Percentiles rank a stretch among this genome's conserved stretches.
These are phyloP conservation scores for Epinephelus lanceolatus DNA, from an alignment of 2,113 vertebrate genomes.

Conservation along the genomic window DNA sequence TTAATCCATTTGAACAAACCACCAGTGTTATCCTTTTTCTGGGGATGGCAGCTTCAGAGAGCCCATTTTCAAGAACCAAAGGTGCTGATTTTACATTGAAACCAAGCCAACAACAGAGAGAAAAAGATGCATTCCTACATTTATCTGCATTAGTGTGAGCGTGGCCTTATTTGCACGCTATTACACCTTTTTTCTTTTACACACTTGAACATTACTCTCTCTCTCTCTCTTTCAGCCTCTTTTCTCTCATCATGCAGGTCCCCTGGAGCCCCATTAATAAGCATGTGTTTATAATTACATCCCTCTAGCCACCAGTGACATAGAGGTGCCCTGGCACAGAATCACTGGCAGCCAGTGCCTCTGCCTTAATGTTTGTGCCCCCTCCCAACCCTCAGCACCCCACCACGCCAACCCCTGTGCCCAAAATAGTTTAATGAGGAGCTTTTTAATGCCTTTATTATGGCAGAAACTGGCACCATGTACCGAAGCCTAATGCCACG, in stretches of 20 bases:
- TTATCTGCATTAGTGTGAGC: no score
- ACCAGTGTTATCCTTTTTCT: background rate
- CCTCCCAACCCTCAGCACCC: conserved; percentile 36
- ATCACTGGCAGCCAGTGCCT: conserved; percentile 60
- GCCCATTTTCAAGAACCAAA: no score
- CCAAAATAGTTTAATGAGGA: conserved; percentile 84
- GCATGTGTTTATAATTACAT: conserved; percentile 82
- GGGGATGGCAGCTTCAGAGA: background rate
- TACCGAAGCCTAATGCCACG: conserved; percentile 34
- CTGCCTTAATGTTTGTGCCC: conserved; percentile 46
- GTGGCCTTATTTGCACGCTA: background rate
- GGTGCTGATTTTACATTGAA: background rate
- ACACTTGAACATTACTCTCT: conserved; percentile 6
- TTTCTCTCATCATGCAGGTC: conserved; percentile 56
- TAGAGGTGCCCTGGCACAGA: conserved; percentile 75
- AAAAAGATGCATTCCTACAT: background rate
- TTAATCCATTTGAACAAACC: background rate
- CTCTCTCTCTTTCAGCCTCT: conserved; percentile 24
- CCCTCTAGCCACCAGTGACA: conserved; percentile 79
- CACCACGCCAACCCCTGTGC: conserved; percentile 58
- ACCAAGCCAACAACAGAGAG: background rate
- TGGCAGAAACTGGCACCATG: conserved; percentile 69
- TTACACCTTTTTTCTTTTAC: conserved; percentile 14
- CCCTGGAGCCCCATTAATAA: conserved; percentile 74
- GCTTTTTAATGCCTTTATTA: conserved; percentile 81